phyloP scores from a whole-genome alignment of 2,797 vertebrate genomes.

The Xyrichtys novacula region DNA sequence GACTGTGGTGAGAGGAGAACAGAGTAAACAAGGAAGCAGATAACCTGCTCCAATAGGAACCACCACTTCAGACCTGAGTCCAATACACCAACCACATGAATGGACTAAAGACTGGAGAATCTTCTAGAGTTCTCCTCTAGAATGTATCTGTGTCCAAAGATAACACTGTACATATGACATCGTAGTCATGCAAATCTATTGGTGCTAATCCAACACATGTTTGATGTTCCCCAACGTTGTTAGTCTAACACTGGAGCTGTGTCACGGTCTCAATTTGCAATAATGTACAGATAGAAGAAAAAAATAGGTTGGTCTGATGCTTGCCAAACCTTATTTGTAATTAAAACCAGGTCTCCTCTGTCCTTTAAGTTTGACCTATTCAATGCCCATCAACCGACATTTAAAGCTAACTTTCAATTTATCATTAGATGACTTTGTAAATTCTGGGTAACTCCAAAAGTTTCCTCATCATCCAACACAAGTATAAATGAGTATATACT shows the following conservation, averaged over 20 bases:
- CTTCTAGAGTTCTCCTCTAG: not conserved
- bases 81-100: not conserved
- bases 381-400: not conserved
- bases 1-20: conserved; percentile 48
- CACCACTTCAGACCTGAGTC: conserved; percentile 34
- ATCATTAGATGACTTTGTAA: no score
- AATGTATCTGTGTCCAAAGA: not conserved
- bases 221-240: not conserved
- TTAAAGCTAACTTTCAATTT: not conserved
- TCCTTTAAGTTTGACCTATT: not conserved
- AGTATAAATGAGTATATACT: no score
- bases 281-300: no score
- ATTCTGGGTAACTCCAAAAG: no score
- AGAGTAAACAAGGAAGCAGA: conserved; percentile 66
- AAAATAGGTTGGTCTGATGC: not conserved
- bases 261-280: not conserved
- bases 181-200: not conserved
- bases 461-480: no score
- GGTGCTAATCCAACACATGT: not conserved
- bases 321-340: not conserved
- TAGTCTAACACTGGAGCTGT: not conserved
- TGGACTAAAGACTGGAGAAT: conserved; percentile 29
- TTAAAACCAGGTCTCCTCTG: not conserved
- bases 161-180: not conserved
- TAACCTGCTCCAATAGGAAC: conserved; percentile 49